phyloP scores from a whole-genome alignment of 2,888 invertebrate species.

The Bellardia bayeri region DNA sequence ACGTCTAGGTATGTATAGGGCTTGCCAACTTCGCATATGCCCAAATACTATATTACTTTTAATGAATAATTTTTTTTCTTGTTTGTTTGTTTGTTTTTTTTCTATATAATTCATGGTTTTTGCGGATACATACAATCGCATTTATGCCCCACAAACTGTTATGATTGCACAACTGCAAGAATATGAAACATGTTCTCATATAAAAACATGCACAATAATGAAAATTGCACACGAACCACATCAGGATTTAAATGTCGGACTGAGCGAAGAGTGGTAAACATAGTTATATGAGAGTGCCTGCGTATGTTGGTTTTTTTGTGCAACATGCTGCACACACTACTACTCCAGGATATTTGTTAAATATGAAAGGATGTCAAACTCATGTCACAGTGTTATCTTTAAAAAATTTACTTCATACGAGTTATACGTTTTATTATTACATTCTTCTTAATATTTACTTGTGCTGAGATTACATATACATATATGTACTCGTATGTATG shows the following conservation, averaged over 20 bases:
- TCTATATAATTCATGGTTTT: slow-evolving; percentile 1
- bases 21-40: too few species aligned
- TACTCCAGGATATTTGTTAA: slow-evolving; percentile 5
- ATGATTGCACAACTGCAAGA: not conserved
- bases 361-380: slow-evolving; percentile 48
- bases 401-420: slow-evolving; percentile 11
- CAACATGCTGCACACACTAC: slow-evolving; percentile 5
- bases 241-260: slow-evolving; percentile 30
- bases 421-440: not conserved
- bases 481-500: too few species aligned
- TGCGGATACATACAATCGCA: slow-evolving; percentile 21
- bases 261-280: not conserved
- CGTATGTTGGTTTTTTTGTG: not conserved
- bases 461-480: too few species aligned
- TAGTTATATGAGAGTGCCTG: too few species aligned
- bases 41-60: too few species aligned
- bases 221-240: slow-evolving; percentile 38
- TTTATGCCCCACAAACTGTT: slow-evolving; percentile 35
- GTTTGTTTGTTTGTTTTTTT: too few species aligned
- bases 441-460: not conserved
- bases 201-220: not conserved
- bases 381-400: slow-evolving; percentile 44
- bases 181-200: slow-evolving; percentile 9
- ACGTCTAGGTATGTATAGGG: too few species aligned
- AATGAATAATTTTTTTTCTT: too few species aligned